Conservation (phyloP, 2,113 vertebrate species). For the Halichoerus grypus region DNA sequence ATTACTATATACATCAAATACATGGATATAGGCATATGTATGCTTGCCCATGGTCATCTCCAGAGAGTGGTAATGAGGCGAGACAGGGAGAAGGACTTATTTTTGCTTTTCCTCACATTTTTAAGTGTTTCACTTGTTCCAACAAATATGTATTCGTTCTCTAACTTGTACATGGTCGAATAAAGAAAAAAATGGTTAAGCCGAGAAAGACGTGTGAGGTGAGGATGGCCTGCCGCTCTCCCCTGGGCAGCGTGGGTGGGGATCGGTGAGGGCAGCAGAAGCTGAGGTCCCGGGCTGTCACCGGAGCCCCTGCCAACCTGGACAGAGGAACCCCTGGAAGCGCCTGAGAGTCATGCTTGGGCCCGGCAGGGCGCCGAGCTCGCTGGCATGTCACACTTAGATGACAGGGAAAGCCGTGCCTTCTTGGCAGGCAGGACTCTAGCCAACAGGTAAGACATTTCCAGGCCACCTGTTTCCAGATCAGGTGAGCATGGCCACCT, state of each 20-base stretch:
- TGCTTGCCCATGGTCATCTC: background rate
- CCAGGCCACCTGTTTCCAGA: background rate
- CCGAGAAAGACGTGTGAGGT: background rate
- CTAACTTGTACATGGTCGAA: background rate
- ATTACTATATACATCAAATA: background rate
- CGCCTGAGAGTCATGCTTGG: background rate
- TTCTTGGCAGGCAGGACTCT: background rate
- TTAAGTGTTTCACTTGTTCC: background rate
- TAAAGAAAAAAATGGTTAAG: background rate
- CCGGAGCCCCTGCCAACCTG: background rate
- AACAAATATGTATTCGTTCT: background rate
- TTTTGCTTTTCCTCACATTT: background rate
- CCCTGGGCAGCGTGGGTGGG: accelerated
- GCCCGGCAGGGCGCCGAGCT: accelerated
- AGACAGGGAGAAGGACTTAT: background rate
- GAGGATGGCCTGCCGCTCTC: too few species aligned
- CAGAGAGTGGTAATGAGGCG: background rate
- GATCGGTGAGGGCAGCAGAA: background rate
- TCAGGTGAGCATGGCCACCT: accelerated
- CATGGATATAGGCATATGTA: accelerated
- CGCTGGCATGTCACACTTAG: background rate
- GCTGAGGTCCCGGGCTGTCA: background rate
- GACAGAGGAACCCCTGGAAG: background rate
- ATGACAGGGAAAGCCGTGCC: background rate
- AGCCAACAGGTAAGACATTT: background rate